A percentile compares a stretch with the other conserved stretches of the same genome.
These are phyloP conservation scores for Thryonomys swinderianus DNA, from an alignment of 2,113 vertebrate species.

Conservation along the genomic window DNA sequence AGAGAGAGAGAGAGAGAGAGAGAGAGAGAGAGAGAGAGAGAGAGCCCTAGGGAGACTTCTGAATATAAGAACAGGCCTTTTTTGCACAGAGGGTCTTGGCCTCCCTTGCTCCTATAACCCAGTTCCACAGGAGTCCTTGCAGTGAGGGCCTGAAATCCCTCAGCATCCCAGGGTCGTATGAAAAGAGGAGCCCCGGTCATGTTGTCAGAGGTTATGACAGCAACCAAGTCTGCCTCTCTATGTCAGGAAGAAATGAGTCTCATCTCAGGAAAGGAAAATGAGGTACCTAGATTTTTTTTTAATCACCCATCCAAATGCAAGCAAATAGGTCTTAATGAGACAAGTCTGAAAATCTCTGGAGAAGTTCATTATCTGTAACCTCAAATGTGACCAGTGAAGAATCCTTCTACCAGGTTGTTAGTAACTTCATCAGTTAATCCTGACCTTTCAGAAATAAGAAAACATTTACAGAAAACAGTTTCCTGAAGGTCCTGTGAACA, in stretches of 20 bases:
- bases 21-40: no score
- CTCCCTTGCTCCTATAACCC: no score
- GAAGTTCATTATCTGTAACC: neutral
- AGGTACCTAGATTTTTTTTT: neutral
- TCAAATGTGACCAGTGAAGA: neutral
- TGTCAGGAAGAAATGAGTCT: neutral
- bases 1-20: no score
- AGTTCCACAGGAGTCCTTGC: neutral
- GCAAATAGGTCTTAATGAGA: neutral
- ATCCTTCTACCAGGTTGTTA: neutral
- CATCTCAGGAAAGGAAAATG: neutral
- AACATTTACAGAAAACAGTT: neutral
- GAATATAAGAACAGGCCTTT: neutral
- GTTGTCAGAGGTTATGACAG: neutral
- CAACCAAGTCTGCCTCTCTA: neutral
- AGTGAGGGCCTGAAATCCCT: neutral
- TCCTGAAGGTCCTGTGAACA: neutral
- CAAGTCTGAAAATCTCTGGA: neutral
- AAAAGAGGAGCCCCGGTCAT: neutral
- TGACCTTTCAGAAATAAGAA: neutral
- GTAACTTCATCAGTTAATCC: neutral
- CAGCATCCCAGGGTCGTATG: fast-evolving
- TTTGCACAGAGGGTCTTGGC: neutral
- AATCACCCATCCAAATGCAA: neutral
- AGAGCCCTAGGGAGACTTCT: neutral